phyloP scores from a whole-genome alignment of 2,888 invertebrate species.

The Eristalis pertinax region DNA sequence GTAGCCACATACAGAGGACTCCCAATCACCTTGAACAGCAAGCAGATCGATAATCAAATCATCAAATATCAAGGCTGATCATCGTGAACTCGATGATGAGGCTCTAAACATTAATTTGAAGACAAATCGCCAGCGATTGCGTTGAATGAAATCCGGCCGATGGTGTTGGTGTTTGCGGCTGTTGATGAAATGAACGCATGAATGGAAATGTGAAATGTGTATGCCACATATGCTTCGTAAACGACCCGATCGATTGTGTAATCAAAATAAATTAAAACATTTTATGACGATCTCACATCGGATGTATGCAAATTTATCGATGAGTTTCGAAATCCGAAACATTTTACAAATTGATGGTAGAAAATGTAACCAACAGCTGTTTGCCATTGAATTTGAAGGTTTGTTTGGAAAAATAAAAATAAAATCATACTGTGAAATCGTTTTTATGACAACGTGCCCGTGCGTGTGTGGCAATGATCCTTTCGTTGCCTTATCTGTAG shows the following conservation, averaged over 20 bases:
- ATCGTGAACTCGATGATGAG: neutral
- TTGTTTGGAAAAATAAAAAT: neutral
- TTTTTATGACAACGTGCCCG: neutral
- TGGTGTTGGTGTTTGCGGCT: neutral
- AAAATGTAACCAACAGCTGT: conserved; percentile 1
- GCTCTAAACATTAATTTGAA: neutral
- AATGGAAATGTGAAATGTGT: neutral
- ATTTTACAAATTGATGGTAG: neutral
- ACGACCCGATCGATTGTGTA: neutral
- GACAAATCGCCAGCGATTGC: neutral
- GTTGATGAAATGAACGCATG: neutral
- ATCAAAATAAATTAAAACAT: neutral
- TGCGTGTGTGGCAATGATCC: neutral
- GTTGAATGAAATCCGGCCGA: neutral
- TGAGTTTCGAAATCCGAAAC: neutral
- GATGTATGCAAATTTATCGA: neutral
- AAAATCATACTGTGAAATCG: neutral
- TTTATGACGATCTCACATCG: neutral
- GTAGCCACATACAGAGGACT: neutral
- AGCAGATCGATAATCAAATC: neutral
- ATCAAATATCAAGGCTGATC: neutral
- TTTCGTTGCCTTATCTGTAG: neutral
- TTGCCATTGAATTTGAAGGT: neutral
- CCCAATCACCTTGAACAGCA: neutral
- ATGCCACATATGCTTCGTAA: neutral